Base-by-base conservation (phyloP, 2,888 invertebrate genomes). In the Daptonema setosum region DNA sequence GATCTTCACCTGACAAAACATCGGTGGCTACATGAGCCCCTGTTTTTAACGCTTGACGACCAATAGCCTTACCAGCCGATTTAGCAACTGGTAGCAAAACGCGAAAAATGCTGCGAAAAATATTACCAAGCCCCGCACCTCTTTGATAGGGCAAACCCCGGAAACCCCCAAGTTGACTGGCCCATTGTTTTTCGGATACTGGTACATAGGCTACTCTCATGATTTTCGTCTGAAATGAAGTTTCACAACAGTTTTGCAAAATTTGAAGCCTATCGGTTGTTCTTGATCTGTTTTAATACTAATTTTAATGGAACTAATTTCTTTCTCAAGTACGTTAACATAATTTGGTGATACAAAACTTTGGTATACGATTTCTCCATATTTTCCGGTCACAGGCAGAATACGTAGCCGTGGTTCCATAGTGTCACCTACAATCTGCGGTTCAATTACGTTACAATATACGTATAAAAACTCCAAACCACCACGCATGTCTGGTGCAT, bases 171-270 rank as follows among this genome's bases (percentile, higher is more conserved):
- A 54, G 25, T 54, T 45, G n/a, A 8, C 11, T n/a, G n/a, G 5
- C n/a, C 45, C 45, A 45, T 8, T 5, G 11, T 45, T 3, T 5
- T 5, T 45, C 45, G 22, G 11, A 14, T 28, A 2, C 48, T 8
- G 55, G 55, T 17, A 45, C 26, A 30, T n/a, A 55, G 17, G 28
- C 17, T 2, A 28, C 26, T 20, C 47, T 25, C 55, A 48, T 55
- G 5, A n/a, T 48, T 55, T 25, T 52, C 50, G 8, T 5, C 55
- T 28, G n/a, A 55, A 55, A 24, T 55, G 55, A 8, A 55, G 29
- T 24, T 55, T 55, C 28, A 55, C 50, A 28, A 55, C 22, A 28
- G 30, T n/a, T 50, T 55, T 55, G n/a, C 55, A 48, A 29, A 50
- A 55, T 11, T 3, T 22, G 24, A 55, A 48, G 3, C 17, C 30